Percentiles rank a stretch among this genome's conserved stretches.
phyloP scores from a whole-genome alignment of 2,888 invertebrate genomes.

The Psococerastis gibbosa region DNA sequence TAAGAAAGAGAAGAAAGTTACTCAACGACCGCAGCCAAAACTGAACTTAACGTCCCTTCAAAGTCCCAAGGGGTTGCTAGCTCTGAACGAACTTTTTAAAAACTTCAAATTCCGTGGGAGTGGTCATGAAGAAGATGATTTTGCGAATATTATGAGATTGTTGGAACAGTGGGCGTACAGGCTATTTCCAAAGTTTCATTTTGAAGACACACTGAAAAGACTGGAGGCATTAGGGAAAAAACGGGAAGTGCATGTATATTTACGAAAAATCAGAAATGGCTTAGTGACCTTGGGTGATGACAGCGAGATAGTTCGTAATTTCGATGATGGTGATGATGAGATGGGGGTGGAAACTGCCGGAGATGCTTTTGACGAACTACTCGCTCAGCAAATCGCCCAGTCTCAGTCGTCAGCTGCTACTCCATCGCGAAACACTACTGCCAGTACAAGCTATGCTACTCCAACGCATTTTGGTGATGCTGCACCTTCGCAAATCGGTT shows the following conservation, averaged over 20 bases:
- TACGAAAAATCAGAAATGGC: background rate
- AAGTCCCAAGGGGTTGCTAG: constrained; percentile 62
- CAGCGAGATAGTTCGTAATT: background rate
- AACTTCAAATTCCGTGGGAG: constrained; percentile 66
- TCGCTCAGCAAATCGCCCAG: constrained; percentile 1
- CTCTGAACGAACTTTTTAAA: constrained; percentile 57
- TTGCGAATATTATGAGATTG: constrained; percentile 57
- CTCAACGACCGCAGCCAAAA: constrained; percentile 1
- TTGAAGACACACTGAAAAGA: constrained; percentile 65
- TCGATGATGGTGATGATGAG: constrained; percentile 1
- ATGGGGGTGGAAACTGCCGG: background rate
- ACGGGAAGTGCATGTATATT: constrained; percentile 47
- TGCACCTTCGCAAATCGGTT: background rate
- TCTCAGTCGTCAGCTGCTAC: background rate
- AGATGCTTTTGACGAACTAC: background rate
- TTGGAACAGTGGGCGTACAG: constrained; percentile 90
- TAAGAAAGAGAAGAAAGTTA: background rate
- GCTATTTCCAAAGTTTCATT: constrained; percentile 72
- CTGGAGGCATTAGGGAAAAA: constrained; percentile 69
- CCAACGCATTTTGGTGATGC: background rate
- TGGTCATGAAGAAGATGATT: constrained; percentile 64
- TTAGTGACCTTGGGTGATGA: background rate
- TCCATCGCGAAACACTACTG: background rate
- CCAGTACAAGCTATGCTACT: too few species aligned
- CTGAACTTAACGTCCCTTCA: constrained; percentile 29